A percentile compares a stretch with the other conserved stretches of the same genome.
Conservation (phyloP, 2,797 vertebrate genomes). For the Pagetopsis macropterus region DNA sequence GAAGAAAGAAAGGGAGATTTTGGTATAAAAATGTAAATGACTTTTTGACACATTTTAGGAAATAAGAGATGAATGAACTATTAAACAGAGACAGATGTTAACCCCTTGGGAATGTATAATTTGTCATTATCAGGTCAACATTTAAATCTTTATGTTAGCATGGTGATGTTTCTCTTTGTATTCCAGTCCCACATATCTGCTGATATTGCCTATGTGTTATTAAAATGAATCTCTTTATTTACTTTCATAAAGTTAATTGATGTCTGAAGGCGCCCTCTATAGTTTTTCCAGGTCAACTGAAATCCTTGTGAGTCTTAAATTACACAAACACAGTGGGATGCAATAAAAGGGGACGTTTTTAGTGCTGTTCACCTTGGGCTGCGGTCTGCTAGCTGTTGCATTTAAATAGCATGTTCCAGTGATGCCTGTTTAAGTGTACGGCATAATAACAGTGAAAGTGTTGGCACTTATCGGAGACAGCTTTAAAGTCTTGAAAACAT, state of each 20-base stretch:
- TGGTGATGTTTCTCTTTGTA: conserved; percentile 4
- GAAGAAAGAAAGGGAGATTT: neutral
- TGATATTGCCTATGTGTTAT: conserved; percentile 20
- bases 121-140: neutral
- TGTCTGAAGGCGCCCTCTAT: conserved; percentile 37
- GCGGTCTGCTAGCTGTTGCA: conserved; percentile 30
- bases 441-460: conserved; percentile 58
- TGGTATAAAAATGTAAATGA: neutral
- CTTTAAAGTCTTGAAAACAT: conserved; percentile 57
- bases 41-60: no score
- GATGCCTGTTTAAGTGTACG: conserved; percentile 48
- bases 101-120: neutral
- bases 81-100: neutral
- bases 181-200: neutral
- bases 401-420: conserved; percentile 44
- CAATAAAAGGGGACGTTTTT: conserved; percentile 8
- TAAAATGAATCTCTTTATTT: conserved; percentile 41
- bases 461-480: conserved; percentile 61
- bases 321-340: conserved; percentile 26
- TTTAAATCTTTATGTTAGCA: neutral
- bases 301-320: conserved; percentile 37
- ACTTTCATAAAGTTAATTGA: conserved; percentile 39
- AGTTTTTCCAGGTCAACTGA: conserved; percentile 54
- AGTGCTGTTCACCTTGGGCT: conserved; percentile 23
- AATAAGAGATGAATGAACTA: no score